Percentiles rank a stretch among this genome's conserved stretches.
Evolutionary conservation across 2,797 vertebrate genomes (phyloP).

Genomic region (Carcharodon carcharias): DNA sequence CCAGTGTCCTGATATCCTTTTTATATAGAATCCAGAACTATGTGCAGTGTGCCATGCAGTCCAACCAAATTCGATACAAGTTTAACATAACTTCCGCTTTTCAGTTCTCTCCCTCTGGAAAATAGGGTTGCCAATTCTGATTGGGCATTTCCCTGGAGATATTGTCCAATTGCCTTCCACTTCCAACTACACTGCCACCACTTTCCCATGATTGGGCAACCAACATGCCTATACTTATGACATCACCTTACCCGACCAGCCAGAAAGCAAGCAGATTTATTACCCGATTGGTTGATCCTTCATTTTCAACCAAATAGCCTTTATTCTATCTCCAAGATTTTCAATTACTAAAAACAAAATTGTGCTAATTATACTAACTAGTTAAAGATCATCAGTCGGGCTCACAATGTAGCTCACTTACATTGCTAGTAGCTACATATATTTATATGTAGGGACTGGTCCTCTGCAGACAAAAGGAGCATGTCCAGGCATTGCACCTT

Average conservation of each 20-base stretch:
- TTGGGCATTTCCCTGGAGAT: neutral
- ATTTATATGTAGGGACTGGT: neutral
- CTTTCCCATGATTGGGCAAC: neutral
- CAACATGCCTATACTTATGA: too few species aligned
- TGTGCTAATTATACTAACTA: neutral
- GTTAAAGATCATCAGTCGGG: neutral
- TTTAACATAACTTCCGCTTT: neutral
- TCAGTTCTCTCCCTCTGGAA: neutral
- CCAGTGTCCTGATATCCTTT: neutral
- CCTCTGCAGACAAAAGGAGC: neutral
- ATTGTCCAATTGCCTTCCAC: neutral
- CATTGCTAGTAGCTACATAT: neutral
- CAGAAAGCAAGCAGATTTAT: neutral
- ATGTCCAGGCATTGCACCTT: neutral
- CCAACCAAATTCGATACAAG: neutral
- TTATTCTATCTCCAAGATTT: neutral
- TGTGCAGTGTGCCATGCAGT: neutral
- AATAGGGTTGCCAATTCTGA: neutral
- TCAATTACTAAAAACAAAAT: neutral
- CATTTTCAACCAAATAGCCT: neutral
- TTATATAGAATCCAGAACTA: neutral
- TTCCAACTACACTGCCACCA: neutral
- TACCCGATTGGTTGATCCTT: neutral
- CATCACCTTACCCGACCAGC: neutral
- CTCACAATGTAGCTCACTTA: neutral